These are phyloP conservation scores for Tapera naevia DNA, from an alignment of 2,797 vertebrate species.

Conservation along the genomic window DNA sequence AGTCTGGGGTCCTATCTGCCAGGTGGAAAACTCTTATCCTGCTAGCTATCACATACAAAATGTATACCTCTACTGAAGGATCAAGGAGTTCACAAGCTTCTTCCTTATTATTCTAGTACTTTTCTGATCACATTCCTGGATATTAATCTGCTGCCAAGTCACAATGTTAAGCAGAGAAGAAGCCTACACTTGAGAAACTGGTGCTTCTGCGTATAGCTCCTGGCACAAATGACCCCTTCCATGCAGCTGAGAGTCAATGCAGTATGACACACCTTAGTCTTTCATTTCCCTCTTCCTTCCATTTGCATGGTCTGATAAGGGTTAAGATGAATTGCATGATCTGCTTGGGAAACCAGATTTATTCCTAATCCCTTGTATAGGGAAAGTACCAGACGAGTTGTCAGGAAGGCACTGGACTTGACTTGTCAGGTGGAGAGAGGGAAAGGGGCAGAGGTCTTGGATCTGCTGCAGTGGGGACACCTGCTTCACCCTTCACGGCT, in stretches of 20 bases:
- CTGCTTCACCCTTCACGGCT: background rate
- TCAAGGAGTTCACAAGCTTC: background rate
- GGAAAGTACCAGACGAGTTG: background rate
- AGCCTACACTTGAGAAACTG: background rate
- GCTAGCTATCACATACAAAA: background rate
- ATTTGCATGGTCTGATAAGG: background rate
- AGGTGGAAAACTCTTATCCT: background rate
- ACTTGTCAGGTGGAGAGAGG: background rate
- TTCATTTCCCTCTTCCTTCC: background rate
- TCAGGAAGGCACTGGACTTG: background rate
- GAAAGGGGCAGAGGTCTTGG: background rate
- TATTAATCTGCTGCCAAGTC: background rate
- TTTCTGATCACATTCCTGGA: background rate
- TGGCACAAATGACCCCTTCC: fast-evolving
- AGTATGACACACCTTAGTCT: background rate
- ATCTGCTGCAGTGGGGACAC: background rate
- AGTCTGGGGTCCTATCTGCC: background rate
- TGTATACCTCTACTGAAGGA: background rate
- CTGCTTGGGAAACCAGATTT: background rate
- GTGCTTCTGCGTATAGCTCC: fast-evolving
- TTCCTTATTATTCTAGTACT: background rate
- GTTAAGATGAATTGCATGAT: background rate
- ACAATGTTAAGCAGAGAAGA: background rate
- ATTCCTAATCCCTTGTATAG: background rate
- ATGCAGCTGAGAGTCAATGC: background rate